Evolutionary conservation across 2,113 vertebrate species (phyloP).

Genomic region (Centrocercus urophasianus): DNA sequence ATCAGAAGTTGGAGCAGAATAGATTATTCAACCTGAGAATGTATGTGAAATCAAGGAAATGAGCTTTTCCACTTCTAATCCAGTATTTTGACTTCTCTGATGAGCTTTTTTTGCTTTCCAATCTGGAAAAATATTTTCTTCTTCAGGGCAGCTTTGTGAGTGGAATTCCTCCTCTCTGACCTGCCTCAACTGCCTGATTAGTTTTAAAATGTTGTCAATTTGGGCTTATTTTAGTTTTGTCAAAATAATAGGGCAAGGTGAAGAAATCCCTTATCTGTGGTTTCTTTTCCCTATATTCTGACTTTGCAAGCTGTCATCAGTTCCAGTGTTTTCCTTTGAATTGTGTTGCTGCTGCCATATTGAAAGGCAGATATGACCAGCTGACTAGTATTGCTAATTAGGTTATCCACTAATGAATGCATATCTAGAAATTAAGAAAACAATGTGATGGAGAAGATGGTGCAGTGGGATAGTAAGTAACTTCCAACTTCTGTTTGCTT

Average conservation of each 20-base stretch:
- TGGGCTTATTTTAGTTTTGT: background rate
- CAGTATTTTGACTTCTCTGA: background rate
- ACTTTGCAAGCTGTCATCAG: background rate
- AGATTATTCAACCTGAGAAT: constrained; percentile 5
- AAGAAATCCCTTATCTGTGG: background rate
- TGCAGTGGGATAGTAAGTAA: background rate
- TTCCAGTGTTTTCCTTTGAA: background rate
- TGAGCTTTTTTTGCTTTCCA: background rate
- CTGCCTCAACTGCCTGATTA: background rate
- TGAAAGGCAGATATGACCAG: background rate
- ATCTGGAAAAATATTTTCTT: background rate
- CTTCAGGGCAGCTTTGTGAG: background rate
- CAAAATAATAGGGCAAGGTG: background rate
- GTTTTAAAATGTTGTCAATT: background rate
- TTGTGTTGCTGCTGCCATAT: background rate
- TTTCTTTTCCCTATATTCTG: background rate
- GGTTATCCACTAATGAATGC: background rate
- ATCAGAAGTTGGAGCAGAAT: constrained; percentile 6
- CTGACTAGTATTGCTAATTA: background rate
- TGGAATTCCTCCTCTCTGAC: background rate
- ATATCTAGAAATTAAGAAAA: background rate
- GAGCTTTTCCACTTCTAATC: background rate
- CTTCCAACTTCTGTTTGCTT: background rate
- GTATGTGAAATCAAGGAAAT: constrained; percentile 7
- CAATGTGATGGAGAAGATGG: background rate